phyloP scores from a whole-genome alignment of 2,888 invertebrate species.

The Clunio marinus region DNA sequence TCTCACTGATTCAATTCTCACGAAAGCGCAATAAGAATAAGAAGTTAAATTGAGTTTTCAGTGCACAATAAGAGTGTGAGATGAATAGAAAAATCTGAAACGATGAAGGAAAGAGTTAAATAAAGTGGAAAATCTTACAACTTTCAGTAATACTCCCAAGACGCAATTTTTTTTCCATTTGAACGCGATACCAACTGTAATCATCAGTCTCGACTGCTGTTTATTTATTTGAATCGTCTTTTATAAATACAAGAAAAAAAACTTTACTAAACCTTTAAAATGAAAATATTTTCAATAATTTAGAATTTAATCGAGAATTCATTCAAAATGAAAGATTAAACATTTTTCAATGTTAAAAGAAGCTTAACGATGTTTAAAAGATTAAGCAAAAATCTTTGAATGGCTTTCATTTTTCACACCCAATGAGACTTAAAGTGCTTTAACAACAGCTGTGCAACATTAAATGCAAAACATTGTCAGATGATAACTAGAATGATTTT shows the following conservation, averaged over 20 bases:
- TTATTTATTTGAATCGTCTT: background rate
- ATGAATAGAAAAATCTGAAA: background rate
- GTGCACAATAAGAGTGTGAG: background rate
- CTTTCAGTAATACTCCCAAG: background rate
- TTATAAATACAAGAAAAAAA: background rate
- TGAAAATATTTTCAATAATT: background rate
- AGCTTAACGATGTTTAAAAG: no score
- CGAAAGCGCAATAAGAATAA: background rate
- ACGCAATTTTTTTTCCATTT: conserved; percentile 9
- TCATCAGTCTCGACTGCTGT: conserved; percentile 25
- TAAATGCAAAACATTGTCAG: no score
- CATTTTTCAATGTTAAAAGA: no score
- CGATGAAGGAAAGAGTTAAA: conserved; percentile 20
- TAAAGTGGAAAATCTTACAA: conserved; percentile 20
- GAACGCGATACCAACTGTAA: background rate
- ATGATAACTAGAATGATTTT: no score
- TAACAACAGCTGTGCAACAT: no score
- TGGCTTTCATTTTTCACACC: no score
- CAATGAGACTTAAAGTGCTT: no score
- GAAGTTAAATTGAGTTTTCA: conserved; percentile 33
- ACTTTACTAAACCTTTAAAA: background rate
- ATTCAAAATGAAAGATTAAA: background rate
- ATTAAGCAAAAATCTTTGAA: no score
- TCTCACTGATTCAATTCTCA: background rate
- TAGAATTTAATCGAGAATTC: conserved; percentile 1